Percentiles rank a stretch among this genome's conserved stretches.
Conservation (phyloP, 2,113 vertebrate genomes). For the Indicator indicator region DNA sequence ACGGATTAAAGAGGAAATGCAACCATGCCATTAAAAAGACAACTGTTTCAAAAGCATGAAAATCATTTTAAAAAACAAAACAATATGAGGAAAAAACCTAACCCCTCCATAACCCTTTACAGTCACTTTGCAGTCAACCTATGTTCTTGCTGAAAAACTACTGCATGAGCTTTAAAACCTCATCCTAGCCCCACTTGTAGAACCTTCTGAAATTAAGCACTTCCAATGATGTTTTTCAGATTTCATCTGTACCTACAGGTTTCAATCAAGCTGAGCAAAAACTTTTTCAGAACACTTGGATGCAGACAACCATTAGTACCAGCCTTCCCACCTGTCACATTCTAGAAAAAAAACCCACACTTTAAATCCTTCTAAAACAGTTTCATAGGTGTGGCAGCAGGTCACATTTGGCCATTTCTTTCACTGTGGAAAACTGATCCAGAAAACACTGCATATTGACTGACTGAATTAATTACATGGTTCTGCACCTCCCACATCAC, state of each 20-base stretch:
- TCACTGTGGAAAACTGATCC: not conserved
- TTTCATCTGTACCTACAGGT: not conserved
- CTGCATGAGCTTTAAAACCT: not conserved
- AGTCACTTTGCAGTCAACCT: accelerated
- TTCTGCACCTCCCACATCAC: not conserved
- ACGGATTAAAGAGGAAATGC: not conserved
- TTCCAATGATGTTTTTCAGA: not conserved
- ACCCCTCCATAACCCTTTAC: not conserved
- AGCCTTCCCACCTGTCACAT: not conserved
- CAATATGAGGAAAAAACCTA: not conserved
- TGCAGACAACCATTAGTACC: not conserved
- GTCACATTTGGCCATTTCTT: not conserved
- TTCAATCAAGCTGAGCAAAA: not conserved
- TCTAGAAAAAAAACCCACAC: not conserved
- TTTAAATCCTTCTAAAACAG: not conserved
- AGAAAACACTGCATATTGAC: not conserved
- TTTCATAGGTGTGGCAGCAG: not conserved
- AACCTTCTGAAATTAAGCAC: not conserved
- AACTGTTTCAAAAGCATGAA: not conserved
- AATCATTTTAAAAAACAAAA: not conserved
- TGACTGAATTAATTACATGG: not conserved
- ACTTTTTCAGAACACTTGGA: not conserved
- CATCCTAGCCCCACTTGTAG: not conserved
- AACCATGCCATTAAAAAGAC: not conserved
- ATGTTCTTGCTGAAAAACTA: not conserved